Conservation (phyloP, 2,888 invertebrate species). For the Chelonus formosanus region DNA sequence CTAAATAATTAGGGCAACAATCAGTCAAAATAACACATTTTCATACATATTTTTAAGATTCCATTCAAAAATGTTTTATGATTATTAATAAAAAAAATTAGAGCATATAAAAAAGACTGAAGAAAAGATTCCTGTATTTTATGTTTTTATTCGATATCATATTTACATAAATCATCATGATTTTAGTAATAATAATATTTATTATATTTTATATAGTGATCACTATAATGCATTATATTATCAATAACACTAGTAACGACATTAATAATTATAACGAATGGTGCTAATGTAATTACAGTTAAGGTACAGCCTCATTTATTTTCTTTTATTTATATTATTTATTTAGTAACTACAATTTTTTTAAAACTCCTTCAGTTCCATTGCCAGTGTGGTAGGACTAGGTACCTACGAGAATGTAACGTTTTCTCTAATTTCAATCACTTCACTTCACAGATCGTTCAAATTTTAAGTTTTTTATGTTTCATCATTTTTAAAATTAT, state of each 20-base stretch:
- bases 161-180: too few relatives aligned
- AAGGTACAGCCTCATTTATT: constrained; percentile 32
- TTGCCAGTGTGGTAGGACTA: constrained; percentile 29
- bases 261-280: constrained; percentile 23
- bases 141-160: too few relatives aligned
- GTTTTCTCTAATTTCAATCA: constrained; percentile 15
- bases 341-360: constrained; percentile 20
- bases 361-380: constrained; percentile 3
- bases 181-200: too few relatives aligned
- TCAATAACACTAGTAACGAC: constrained; percentile 13
- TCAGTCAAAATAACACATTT: background rate
- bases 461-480: too few relatives aligned
- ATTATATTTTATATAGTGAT: constrained; percentile 12
- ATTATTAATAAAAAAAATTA: too few relatives aligned
- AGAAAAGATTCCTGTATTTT: too few relatives aligned
- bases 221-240: constrained; percentile 19
- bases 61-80: too few relatives aligned
- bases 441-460: too few relatives aligned
- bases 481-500: constrained; percentile 34
- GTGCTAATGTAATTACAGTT: constrained; percentile 31
- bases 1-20: background rate
- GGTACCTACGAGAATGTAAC: constrained; percentile 23
- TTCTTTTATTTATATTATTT: constrained; percentile 6
- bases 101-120: too few relatives aligned
- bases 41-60: constrained; percentile 14